Evolutionary conservation across 64 coral and sea anemone species (phyloP).

Genomic region (Pocillopora damicornis): DNA sequence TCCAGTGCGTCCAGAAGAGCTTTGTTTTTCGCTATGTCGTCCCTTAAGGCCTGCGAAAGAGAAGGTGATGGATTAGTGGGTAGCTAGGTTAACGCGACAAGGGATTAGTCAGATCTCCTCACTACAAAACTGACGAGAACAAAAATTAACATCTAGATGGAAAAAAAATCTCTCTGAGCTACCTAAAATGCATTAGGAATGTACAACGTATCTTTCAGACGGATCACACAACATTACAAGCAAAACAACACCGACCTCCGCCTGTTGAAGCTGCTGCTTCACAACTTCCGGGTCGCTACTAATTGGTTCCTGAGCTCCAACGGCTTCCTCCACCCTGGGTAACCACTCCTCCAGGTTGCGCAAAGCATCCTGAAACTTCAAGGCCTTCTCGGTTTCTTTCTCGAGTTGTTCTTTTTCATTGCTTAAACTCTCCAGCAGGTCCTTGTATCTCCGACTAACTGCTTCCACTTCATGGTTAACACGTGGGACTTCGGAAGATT

Average conservation of each 20-base stretch:
- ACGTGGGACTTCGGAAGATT: constrained; percentile 58
- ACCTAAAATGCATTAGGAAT: too few relatives aligned
- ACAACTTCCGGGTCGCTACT: constrained; percentile 87
- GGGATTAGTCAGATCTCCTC: too few relatives aligned
- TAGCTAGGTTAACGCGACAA: background rate
- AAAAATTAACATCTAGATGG: too few relatives aligned
- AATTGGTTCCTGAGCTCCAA: constrained; percentile 69
- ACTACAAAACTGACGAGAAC: too few relatives aligned
- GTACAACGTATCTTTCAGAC: background rate
- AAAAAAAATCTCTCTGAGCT: too few relatives aligned
- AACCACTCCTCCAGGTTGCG: constrained; percentile 74
- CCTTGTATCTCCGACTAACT: constrained; percentile 54
- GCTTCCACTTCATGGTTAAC: constrained; percentile 60
- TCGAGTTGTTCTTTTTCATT: constrained; percentile 65
- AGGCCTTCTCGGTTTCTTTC: constrained; percentile 59
- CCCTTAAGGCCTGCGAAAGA: constrained; percentile 54
- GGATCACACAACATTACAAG: background rate
- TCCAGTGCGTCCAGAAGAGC: constrained; percentile 66
- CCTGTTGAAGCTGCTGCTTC: constrained; percentile 76
- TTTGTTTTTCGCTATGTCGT: constrained; percentile 72
- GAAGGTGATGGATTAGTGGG: background rate
- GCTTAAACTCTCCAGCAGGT: constrained; percentile 54
- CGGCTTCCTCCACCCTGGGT: constrained; percentile 65
- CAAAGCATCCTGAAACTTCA: constrained; percentile 87
- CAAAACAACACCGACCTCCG: constrained; percentile 57